Base-by-base conservation (phyloP, 2,888 invertebrate species). In the Agrotis clavis region DNA sequence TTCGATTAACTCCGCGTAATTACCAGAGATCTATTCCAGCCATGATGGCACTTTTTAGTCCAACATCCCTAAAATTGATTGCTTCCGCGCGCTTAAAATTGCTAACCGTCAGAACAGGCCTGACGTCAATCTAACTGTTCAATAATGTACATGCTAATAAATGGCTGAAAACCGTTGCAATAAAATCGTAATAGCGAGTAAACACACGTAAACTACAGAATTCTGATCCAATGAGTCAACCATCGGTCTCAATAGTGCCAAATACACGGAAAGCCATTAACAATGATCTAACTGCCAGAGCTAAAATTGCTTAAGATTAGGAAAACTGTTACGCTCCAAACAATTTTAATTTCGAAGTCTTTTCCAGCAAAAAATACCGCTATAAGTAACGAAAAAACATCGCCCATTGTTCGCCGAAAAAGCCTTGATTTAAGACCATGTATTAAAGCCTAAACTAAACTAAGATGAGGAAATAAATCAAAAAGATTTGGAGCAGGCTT, bases 1-100 rank as follows among this genome's bases (percentile, higher is more conserved):
- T 83, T 83, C 80, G 56, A 79, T 83, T 79, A 83, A 79, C 79
- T 79, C 51, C 4, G 48, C 30, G 66, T 79, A 68, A 73, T 79
- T 51, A 69, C 74, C 56, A 47, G 50, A 72, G 51, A 57, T 74
- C 83, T 73, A 79, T 67, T 64, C 35, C 59, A 25, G 18, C 30
- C 45, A 6, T 53, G 79, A 73, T 60, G 73, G 53, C 57, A 66
- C 59, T 71, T 83, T 79, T 63, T 79, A 57, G 65, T 61, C 47
- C 54, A 51, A 67, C 57, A 53, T 66, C 21, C 69, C 64, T 21
- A 69, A 74, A 67, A 74, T 74, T 63, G 47, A 80, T 74, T 76
- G 67, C 70, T 54, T 83, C 75, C 81, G 64, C 57, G 47, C 67
- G 51, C 66, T 73, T 18, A 53, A 71, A 64, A 65, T 68, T 4